Base-by-base conservation (phyloP, 2,113 vertebrate genomes). In the Motacilla alba region DNA sequence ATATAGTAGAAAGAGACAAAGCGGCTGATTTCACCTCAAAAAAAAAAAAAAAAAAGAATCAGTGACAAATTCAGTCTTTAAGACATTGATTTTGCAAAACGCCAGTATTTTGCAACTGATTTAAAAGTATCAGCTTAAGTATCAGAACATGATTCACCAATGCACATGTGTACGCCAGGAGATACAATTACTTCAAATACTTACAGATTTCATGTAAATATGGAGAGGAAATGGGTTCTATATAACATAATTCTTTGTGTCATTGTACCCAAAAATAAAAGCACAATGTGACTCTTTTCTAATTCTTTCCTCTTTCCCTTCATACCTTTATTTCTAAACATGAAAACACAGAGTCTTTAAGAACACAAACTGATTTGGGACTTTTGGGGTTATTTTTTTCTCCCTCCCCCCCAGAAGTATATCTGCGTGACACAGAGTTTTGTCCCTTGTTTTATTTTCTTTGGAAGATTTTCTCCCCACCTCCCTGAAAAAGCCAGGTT, bases 151-250 rank as follows among this genome's bases (percentile, higher is more conserved):
- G 80, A 96, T 87, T 98, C 94, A 95, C 52, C 85, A 92, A 59
- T 50, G 74, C 43, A 33, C 50, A 39, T 72, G 92, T 49, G 56
- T 5, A 46, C 50, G 52, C 43, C 82, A 53, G 41, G 66, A 93
- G 90, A 90, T 55, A 78, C n/a, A 59, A 58, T 82, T 95, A 87
- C 53, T 94, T 93, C 86, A 96, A 97, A 96, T 95, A 95, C 94
- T 96, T 93, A 64, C 89, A 95, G 81, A 76, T 87, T 94, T 94
- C 69, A 39, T 63, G 74, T 72, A 96, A 91, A 85, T 89, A 87
- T 59, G 44, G 27, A 86, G 70, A 84, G 89, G 56, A 97, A 97
- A 92, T 85, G 62, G 47, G 55, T 37, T 50, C 55, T 78, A 13
- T 24, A 31, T 24, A 60, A 55, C 27, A 55, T 9, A 79, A 49